phyloP scores from a whole-genome alignment of 2,797 vertebrate species.

The Vultur gryphus region DNA sequence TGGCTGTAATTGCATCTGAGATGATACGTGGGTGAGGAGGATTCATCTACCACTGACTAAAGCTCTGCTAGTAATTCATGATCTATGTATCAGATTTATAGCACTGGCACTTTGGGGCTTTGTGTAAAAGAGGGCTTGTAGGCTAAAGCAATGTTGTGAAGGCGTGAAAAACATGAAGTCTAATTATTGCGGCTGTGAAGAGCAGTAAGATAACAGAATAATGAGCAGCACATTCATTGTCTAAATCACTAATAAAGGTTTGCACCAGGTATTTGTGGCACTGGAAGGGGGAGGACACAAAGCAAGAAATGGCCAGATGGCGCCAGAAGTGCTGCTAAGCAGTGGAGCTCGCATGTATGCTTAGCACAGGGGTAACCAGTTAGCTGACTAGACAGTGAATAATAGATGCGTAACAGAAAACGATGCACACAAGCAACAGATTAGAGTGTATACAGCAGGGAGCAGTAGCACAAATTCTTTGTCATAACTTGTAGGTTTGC shows the following conservation, averaged over 20 bases:
- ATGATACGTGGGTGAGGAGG: not conserved
- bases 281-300: not conserved
- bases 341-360: not conserved
- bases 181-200: not conserved
- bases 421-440: not conserved
- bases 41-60: not conserved
- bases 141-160: not conserved
- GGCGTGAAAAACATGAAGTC: not conserved
- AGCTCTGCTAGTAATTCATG: not conserved
- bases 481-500: not conserved
- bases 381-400: not conserved
- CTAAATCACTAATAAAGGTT: not conserved
- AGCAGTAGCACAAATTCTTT: not conserved
- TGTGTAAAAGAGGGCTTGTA: not conserved
- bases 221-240: not conserved
- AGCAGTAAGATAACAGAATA: not conserved
- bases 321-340: not conserved
- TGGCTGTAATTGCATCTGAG: not conserved
- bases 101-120: accelerated
- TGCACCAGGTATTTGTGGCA: not conserved
- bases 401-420: not conserved
- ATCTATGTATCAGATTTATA: not conserved
- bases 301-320: not conserved
- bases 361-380: not conserved
- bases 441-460: not conserved